Conservation (phyloP, 2,797 vertebrate species). For the Chromis chromis region DNA sequence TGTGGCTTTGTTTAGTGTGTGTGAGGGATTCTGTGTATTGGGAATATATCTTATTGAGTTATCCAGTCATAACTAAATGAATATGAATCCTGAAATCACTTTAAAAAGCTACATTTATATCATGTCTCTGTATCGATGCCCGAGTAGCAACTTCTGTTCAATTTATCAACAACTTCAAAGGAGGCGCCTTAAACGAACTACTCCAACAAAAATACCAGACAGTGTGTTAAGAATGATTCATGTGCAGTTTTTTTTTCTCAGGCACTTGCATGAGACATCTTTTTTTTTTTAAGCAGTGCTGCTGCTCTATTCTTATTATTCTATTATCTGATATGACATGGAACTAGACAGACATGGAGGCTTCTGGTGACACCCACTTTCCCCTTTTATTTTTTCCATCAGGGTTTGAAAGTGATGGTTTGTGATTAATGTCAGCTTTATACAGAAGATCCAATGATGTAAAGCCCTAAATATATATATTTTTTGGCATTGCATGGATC, state of each 20-base stretch:
- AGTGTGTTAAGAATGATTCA: conserved; percentile 10
- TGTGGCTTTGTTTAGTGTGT: not conserved
- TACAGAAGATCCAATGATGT: conserved; percentile 1
- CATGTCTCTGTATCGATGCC: not conserved
- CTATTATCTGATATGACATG: conserved; percentile 4
- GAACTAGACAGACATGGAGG: not conserved
- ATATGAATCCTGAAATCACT: not conserved
- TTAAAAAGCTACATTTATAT: not conserved
- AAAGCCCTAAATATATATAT: not conserved
- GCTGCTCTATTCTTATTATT: not conserved
- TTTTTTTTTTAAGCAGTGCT: not conserved
- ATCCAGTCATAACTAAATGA: too few species aligned
- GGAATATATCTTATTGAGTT: not conserved
- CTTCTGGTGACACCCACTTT: conserved; percentile 4
- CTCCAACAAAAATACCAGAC: not conserved
- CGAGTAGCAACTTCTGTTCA: conserved; percentile 7
- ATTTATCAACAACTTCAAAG: conserved; percentile 10
- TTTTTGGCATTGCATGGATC: not conserved
- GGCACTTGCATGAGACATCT: not conserved
- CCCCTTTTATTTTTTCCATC: not conserved
- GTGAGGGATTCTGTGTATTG: not conserved
- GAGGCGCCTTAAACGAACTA: conserved; percentile 1
- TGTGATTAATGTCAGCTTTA: conserved; percentile 15
- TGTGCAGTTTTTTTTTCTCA: not conserved
- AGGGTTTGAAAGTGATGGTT: conserved; percentile 8